Percentiles rank a stretch among this genome's conserved stretches.
Conservation (phyloP, 1,140 invertebrate genomes). For the Bombus vancouverensis region DNA sequence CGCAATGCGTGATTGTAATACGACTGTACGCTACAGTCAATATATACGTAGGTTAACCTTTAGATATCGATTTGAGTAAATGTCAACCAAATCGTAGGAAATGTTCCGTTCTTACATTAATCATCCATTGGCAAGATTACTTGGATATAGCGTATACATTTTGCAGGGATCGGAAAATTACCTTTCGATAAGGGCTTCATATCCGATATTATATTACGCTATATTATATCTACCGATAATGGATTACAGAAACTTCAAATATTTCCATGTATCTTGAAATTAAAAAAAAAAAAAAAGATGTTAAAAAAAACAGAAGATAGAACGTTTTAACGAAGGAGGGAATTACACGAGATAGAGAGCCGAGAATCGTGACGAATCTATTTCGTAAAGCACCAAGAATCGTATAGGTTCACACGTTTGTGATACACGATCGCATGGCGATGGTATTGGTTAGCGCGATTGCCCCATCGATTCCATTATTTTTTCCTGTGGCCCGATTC, state of each 20-base stretch:
- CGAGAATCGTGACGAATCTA: not conserved
- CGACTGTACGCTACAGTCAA: not conserved
- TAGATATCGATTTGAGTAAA: not conserved
- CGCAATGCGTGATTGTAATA: not conserved
- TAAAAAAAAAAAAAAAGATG: not conserved
- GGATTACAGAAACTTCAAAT: too few species aligned
- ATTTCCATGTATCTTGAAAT: not conserved
- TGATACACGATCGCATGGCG: not conserved
- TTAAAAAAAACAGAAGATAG: not conserved
- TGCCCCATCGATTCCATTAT: conserved; percentile 21
- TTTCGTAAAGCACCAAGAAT: not conserved
- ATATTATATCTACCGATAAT: too few species aligned
- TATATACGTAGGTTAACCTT: not conserved
- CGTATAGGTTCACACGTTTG: not conserved
- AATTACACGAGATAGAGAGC: not conserved
- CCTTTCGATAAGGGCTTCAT: too few species aligned
- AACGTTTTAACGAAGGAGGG: not conserved
- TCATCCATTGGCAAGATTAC: too few species aligned
- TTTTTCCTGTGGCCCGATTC: not conserved
- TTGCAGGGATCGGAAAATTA: too few species aligned
- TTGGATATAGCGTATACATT: too few species aligned
- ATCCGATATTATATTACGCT: too few species aligned
- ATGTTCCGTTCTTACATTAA: not conserved
- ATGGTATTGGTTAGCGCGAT: not conserved
- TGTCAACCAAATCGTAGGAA: not conserved